Evolutionary conservation across 2,797 vertebrate species (phyloP), one percentile per base, ranked within the genome.

Genomic region (Myotis vivesi): DNA sequence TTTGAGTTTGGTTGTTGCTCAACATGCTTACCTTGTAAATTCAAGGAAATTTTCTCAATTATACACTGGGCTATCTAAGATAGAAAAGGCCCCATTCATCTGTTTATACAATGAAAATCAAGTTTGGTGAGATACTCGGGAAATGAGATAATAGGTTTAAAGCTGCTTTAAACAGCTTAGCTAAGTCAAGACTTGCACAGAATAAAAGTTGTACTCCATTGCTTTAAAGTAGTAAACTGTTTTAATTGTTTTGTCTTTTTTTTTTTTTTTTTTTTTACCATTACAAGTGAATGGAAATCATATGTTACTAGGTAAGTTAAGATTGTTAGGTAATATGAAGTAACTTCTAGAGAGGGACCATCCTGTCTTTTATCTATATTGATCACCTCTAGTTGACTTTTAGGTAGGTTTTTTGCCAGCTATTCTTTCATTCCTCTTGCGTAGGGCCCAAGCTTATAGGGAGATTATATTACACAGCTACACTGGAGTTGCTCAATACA

Each of bases 121-220:
- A 96, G 97, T 97, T 96, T 92, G 93, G 95, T 92, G 83, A 97
- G 97, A 93, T 96, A 94, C 25, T 91, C 69, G 44, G n/a, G 90
- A 90, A 95, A 93, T 96, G 97, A 97, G 94, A 92, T 96, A 94
- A 95, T 96, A 66, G 81, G 77, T 33, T 77, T 89, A 75, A 83
- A 77, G 53, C 28, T 87, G 33, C 85, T 86, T 90, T 79, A 73
- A 95, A 94, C 53, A 66, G 55, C 49, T 94, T 59, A 36, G 90
- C 46, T 94, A 95, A 93, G 95, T 97, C 89, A 73, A 86, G 94
- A 96, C 96, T 96, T 96, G 95, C 44, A 91, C 25, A 84, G 82
- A 91, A 55, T 89, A 80, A 69, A 92, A 88, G 49, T 41, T 81
- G 22, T 66, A 77, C 68, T 91, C 49, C 36, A 12, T 64, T 76